Conservation (phyloP, 92 coral and sea anemone genomes). For the Montipora capitata region DNA sequence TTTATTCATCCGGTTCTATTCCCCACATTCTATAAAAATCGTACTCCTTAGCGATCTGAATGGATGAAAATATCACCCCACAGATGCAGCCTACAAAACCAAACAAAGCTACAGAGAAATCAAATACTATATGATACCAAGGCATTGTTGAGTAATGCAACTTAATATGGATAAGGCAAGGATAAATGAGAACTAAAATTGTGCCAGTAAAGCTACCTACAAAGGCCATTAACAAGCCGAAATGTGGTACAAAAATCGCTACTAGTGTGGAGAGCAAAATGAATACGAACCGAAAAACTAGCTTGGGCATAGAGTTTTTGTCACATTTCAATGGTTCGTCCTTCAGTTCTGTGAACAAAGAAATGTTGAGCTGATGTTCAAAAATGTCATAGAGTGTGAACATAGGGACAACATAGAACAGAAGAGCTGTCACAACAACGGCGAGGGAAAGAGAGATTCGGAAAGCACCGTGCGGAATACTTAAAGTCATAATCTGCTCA, state of each 20-base stretch:
- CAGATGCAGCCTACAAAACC: slow-evolving; percentile 83
- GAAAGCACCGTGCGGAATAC: slow-evolving; percentile 87
- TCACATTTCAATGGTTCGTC: slow-evolving; percentile 79
- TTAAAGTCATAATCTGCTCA: slow-evolving; percentile 92
- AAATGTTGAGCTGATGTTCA: slow-evolving; percentile 90
- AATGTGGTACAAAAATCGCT: slow-evolving; percentile 93
- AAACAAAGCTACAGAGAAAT: slow-evolving; percentile 72
- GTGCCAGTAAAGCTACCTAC: slow-evolving; percentile 96
- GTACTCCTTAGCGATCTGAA: slow-evolving; percentile 91
- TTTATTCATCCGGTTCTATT: slow-evolving; percentile 82
- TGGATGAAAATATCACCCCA: slow-evolving; percentile 85
- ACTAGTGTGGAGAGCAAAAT: slow-evolving; percentile 87
- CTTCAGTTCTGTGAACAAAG: slow-evolving; percentile 77
- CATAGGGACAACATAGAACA: slow-evolving; percentile 93
- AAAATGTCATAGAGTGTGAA: slow-evolving; percentile 91
- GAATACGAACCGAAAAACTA: slow-evolving; percentile 78
- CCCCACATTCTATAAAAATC: slow-evolving; percentile 96
- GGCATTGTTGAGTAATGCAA: slow-evolving; percentile 83
- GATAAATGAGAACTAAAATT: slow-evolving; percentile 84
- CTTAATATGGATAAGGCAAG: slow-evolving; percentile 92
- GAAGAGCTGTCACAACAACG: slow-evolving; percentile 85
- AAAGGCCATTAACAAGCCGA: slow-evolving; percentile 92
- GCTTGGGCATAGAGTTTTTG: slow-evolving; percentile 77
- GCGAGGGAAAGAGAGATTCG: slow-evolving; percentile 82
- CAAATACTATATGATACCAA: slow-evolving; percentile 85